Base-by-base conservation (phyloP, 2,797 vertebrate genomes). In the Tokudaia muenninki region DNA sequence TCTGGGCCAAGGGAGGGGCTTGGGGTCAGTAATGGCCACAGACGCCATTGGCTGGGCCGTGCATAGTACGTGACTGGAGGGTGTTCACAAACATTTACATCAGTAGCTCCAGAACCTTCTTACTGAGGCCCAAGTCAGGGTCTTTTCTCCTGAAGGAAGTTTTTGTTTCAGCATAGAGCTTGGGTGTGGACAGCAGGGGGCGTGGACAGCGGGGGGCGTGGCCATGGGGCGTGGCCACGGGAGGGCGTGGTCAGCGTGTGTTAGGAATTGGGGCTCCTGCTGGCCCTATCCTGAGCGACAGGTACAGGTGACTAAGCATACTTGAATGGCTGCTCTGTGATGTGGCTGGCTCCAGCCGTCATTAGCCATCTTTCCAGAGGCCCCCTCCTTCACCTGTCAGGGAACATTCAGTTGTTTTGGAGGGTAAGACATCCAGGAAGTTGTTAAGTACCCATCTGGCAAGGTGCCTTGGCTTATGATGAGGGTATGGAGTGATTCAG, bases 181-280 rank as follows among this genome's bases (percentile, higher is more conserved):
- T 0, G 0, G 57, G 21, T 22, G 3, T 9, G 41, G 37, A 4
- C 44, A 10, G 0, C 0, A 37, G 52, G 0, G 0, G 37, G 31
- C 1, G 1, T 79, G 26, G 2, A 34, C 52, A 61, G 29, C 21
- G 44, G 50, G 0, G 0, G 44, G 31, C 1, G 3, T 77, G 22
- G 1, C 21, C 47, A 74, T 1, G 12, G 52, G 61, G 29, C 13
- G 3, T 7, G 37, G n/a, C 2, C 41, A 6, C 0, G 1, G 44
- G 50, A 0, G 0, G 44, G 29, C 1, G 3, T 78, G 24, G 1
- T 31, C 50, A 52, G 11, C 9, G 41, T 22, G 26, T 84, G 41
- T 14, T 31, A 34, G 59, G 41, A 19, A 44, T 11, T 44, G 37
- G 26, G 70, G 37, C 37, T 83, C 13, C 37, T n/a, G 31, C 88